These are phyloP conservation scores for Sebastes kiyomatsui DNA, from an alignment of 2,797 vertebrate species.

Conservation along the genomic window DNA sequence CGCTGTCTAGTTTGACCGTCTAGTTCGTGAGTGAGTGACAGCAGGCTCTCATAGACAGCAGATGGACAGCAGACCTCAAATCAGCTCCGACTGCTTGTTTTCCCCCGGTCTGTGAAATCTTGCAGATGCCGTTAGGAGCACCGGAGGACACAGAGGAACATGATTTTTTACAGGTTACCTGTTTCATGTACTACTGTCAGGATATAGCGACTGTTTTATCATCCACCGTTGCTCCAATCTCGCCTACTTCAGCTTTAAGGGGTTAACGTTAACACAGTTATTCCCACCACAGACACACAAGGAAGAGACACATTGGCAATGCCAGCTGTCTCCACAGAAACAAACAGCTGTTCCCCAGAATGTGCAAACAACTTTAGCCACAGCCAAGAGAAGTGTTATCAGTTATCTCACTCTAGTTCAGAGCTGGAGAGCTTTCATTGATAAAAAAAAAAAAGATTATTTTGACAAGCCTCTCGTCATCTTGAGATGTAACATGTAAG, in stretches of 20 bases:
- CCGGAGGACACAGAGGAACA: no score
- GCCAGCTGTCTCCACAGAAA: slow-evolving; percentile 21
- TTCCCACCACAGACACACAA: not conserved
- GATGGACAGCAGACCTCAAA: no score
- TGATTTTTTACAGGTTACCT: no score
- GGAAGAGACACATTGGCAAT: not conserved
- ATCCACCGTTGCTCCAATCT: no score
- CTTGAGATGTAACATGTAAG: not conserved
- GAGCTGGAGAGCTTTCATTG: not conserved
- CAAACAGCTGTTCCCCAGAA: slow-evolving; percentile 25
- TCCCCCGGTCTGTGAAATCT: no score
- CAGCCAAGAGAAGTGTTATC: not conserved
- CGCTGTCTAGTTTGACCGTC: no score
- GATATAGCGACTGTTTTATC: no score
- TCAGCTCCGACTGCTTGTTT: no score
- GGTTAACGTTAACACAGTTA: not conserved
- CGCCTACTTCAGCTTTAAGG: not conserved
- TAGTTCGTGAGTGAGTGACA: no score
- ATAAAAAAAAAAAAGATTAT: not conserved
- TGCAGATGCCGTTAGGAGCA: no score
- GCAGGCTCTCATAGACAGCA: no score
- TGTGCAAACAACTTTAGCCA: not conserved
- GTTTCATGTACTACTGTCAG: no score
- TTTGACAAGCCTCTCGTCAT: not conserved
- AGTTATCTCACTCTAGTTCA: not conserved